Evolutionary conservation across 2,113 vertebrate genomes (phyloP).

Genomic region (Porphyrio hochstetteri): DNA sequence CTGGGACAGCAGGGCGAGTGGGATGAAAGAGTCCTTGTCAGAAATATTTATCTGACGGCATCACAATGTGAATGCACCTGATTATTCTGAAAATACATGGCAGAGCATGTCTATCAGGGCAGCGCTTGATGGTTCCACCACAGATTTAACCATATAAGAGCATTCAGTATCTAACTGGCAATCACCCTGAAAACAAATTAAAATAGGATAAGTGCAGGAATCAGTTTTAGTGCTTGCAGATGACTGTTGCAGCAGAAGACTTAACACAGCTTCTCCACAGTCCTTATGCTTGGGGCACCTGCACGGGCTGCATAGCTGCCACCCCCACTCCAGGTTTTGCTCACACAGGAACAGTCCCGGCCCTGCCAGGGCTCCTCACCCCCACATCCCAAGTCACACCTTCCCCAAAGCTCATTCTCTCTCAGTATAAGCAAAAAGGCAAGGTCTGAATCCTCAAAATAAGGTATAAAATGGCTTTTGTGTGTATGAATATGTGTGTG

Average conservation of each 20-base stretch:
- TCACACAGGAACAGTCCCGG: not conserved
- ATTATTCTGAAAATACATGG: not conserved
- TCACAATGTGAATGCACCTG: not conserved
- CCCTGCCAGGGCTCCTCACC: not conserved
- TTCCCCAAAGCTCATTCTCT: not conserved
- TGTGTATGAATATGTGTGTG: not conserved
- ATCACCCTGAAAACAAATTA: not conserved
- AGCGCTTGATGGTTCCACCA: not conserved
- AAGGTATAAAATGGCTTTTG: not conserved
- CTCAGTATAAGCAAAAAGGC: not conserved
- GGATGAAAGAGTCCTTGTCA: not conserved
- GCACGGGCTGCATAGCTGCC: not conserved
- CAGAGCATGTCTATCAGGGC: not conserved
- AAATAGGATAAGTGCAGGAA: not conserved
- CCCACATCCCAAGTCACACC: not conserved
- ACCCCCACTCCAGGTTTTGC: accelerated
- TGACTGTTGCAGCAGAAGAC: not conserved
- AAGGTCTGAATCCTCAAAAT: not conserved
- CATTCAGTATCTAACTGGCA: not conserved
- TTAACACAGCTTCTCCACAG: not conserved
- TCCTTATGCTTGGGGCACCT: not conserved
- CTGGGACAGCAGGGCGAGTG: not conserved
- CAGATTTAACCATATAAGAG: not conserved
- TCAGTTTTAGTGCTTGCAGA: not conserved
- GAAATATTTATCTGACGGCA: not conserved